Percentiles rank a stretch among this genome's conserved stretches.
These are phyloP conservation scores for Microctonus hyperodae DNA, from an alignment of 2,888 invertebrate species.

Conservation along the genomic window DNA sequence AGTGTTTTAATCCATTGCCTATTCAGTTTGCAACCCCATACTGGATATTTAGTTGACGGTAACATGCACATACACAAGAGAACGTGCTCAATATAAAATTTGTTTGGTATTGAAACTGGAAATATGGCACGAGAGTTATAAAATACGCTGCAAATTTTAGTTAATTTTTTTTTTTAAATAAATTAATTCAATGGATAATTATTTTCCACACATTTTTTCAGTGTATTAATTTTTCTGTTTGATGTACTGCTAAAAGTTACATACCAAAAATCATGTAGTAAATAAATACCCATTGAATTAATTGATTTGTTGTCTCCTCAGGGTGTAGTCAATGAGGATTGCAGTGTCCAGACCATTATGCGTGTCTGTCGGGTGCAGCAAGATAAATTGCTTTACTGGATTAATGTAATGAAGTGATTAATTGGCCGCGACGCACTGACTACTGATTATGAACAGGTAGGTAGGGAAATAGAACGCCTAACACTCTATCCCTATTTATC, in stretches of 20 bases:
- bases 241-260: too few relatives aligned
- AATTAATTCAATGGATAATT: too few relatives aligned
- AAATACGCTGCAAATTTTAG: too few relatives aligned
- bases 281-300: not conserved
- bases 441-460: constrained; percentile 38
- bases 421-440: constrained; percentile 43
- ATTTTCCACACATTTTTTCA: too few relatives aligned
- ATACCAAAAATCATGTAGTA: too few relatives aligned
- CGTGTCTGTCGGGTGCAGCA: constrained; percentile 30
- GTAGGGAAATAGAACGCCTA: too few relatives aligned
- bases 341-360: constrained; percentile 28
- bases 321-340: constrained; percentile 23
- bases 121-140: too few relatives aligned
- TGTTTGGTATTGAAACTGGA: too few relatives aligned
- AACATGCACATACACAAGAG: not conserved
- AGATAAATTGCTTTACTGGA: constrained; percentile 42
- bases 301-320: not conserved
- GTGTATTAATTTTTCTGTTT: too few relatives aligned
- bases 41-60: constrained; percentile 3
- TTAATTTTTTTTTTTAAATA: too few relatives aligned
- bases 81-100: too few relatives aligned
- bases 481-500: not conserved
- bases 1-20: constrained; percentile 43
- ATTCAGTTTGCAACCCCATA: constrained; percentile 37
- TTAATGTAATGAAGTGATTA: constrained; percentile 52